These are phyloP conservation scores for Pteronura brasiliensis DNA, from an alignment of 2,113 vertebrate genomes.

Conservation along the genomic window DNA sequence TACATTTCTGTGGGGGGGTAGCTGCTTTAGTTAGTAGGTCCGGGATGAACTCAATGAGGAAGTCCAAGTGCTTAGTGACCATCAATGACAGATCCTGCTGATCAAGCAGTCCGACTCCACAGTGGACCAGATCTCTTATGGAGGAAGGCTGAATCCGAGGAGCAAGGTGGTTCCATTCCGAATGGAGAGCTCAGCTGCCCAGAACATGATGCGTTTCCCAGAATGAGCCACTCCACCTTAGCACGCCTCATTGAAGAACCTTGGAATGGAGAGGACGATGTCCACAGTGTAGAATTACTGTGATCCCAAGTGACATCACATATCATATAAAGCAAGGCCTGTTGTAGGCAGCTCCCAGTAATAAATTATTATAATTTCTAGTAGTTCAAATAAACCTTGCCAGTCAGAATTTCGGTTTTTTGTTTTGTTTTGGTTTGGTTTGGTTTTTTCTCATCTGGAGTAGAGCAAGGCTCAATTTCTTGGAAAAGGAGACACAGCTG, in stretches of 20 bases:
- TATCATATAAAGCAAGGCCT: background rate
- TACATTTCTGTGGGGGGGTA: background rate
- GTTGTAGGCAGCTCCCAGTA: background rate
- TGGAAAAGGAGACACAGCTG: background rate
- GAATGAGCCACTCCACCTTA: background rate
- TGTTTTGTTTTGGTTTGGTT: background rate
- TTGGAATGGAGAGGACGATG: background rate
- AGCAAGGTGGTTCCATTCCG: background rate
- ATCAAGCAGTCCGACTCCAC: background rate
- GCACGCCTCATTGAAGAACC: background rate
- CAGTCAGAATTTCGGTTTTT: background rate
- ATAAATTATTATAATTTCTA: background rate
- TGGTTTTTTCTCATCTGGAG: background rate
- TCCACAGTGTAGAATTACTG: background rate
- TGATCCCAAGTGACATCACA: background rate
- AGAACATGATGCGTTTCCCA: background rate
- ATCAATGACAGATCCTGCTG: rapidly evolving
- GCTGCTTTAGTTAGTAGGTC: background rate
- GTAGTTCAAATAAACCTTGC: background rate
- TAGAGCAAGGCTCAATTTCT: background rate
- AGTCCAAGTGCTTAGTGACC: background rate
- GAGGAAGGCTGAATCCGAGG: background rate
- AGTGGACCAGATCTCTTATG: rapidly evolving
- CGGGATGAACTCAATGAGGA: background rate
- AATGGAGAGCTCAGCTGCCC: background rate